Evolutionary conservation across 2,888 invertebrate species (phyloP).

Genomic region (Diarsia brunnea): DNA sequence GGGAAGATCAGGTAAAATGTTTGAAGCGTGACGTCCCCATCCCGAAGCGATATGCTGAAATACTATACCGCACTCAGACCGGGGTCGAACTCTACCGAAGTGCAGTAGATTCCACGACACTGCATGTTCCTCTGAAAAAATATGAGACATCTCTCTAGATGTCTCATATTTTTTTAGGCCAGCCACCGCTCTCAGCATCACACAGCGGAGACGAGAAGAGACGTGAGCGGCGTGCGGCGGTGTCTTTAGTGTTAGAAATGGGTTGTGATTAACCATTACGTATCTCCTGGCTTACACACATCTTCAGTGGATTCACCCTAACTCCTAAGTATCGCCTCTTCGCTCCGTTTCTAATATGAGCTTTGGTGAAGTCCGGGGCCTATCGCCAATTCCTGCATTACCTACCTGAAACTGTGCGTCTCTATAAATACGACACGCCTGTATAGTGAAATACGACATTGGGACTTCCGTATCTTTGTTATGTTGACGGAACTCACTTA

Average conservation of each 20-base stretch:
- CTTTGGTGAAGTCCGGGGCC: neutral
- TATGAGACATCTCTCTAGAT: too few species aligned
- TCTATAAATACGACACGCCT: neutral
- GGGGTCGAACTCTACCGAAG: neutral
- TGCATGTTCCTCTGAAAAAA: too few species aligned
- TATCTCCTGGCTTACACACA: neutral
- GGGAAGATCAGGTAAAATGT: neutral
- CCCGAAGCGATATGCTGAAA: too few species aligned
- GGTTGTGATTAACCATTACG: too few species aligned
- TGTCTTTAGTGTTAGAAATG: neutral
- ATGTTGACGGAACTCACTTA: neutral
- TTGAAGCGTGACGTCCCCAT: neutral
- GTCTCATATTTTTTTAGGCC: too few species aligned
- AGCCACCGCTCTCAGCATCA: too few species aligned
- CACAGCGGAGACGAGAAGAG: neutral
- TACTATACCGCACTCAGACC: neutral
- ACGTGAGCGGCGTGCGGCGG: neutral
- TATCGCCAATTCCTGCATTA: neutral
- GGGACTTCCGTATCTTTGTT: constrained; percentile 6
- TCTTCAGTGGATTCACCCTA: neutral
- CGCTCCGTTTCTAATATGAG: neutral
- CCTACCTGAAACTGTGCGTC: neutral
- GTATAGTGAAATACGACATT: neutral
- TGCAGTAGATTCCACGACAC: too few species aligned
- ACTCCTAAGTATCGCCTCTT: neutral